Percentiles rank a stretch among this genome's conserved stretches.
Evolutionary conservation across 2,888 invertebrate species (phyloP).

Genomic region (Drosophila phalerata): DNA sequence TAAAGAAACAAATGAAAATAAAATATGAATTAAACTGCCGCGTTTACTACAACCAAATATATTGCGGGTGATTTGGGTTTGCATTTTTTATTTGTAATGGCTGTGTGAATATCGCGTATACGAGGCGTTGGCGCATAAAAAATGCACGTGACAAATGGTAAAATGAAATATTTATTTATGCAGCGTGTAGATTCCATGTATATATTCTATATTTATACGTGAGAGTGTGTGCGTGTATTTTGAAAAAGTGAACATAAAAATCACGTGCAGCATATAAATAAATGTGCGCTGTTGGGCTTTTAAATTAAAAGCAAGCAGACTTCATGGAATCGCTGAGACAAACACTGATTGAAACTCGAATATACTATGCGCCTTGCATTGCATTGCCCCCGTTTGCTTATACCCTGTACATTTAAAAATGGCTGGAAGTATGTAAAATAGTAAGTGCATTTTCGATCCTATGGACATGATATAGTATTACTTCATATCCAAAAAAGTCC

Average conservation of each 20-base stretch:
- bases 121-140: constrained; percentile 72
- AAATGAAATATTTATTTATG: constrained; percentile 72
- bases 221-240: constrained; percentile 10
- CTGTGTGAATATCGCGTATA: constrained; percentile 58
- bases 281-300: constrained; percentile 69
- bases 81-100: constrained; percentile 42
- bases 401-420: not conserved
- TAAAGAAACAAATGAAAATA: constrained; percentile 6
- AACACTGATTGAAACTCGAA: constrained; percentile 19
- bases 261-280: constrained; percentile 75
- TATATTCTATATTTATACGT: constrained; percentile 23
- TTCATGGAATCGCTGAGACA: constrained; percentile 47
- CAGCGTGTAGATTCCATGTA: constrained; percentile 38
- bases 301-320: constrained; percentile 76
- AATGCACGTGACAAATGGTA: constrained; percentile 77
- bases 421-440: too few relatives aligned
- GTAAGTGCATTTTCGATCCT: not conserved
- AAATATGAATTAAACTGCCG: constrained; percentile 39
- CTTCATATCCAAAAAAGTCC: not conserved
- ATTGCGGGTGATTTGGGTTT: constrained; percentile 38
- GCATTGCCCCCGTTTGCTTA: not conserved
- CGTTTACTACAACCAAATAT: constrained; percentile 36
- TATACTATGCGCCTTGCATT: not conserved
- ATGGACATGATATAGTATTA: not conserved
- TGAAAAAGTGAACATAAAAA: constrained; percentile 53